Conservation (phyloP, 2,797 vertebrate species). For the Rhinoraja longicauda region DNA sequence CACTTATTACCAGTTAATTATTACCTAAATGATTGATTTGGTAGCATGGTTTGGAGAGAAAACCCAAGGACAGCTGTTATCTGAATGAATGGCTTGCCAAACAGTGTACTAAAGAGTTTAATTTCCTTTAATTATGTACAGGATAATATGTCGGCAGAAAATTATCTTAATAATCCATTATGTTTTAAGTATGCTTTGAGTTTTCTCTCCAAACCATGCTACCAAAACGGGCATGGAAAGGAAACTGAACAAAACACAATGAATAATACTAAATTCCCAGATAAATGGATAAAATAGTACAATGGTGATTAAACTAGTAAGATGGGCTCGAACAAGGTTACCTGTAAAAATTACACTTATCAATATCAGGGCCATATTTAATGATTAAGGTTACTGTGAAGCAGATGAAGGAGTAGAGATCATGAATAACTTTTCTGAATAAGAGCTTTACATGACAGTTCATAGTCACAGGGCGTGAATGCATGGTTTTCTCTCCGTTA, state of each 20-base stretch:
- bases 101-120: background rate
- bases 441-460: background rate
- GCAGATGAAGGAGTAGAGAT: background rate
- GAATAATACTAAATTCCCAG: background rate
- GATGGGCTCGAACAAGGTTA: background rate
- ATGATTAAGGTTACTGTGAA: background rate
- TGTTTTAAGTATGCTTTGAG: background rate
- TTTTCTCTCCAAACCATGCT: too few relatives aligned
- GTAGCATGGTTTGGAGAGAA: background rate
- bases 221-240: background rate
- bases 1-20: background rate
- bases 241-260: background rate
- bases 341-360: background rate
- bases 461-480: background rate
- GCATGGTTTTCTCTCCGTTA: background rate
- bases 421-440: background rate
- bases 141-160: background rate
- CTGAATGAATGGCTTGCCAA: background rate
- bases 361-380: background rate
- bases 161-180: background rate
- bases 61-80: background rate
- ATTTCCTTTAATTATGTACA: background rate
- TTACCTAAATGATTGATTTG: background rate
- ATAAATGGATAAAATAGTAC: background rate
- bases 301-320: background rate